Base-by-base conservation (phyloP, 2,888 invertebrate genomes). In the Eupithecia subumbrata region DNA sequence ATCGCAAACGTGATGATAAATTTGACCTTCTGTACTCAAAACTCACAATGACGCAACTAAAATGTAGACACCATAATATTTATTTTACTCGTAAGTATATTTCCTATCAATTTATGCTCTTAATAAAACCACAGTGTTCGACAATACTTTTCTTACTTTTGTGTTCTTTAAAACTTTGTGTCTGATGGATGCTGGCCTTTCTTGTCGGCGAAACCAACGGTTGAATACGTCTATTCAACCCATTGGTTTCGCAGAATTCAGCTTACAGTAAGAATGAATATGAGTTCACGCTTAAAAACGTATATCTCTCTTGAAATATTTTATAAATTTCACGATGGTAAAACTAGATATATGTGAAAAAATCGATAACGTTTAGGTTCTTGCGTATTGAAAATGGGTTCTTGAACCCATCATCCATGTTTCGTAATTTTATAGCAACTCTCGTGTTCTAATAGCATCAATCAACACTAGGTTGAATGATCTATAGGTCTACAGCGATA, bases 161-260 rank as follows among this genome's bases (percentile, higher is more conserved):
- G 25, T 60, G 1, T 60, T 60, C 60, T 22, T 25, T 60, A 25
- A 12, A 60, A 25, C 60, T 25, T 22, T 56, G 52, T n/a, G 12
- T n/a, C 12, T 60, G 60, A 60, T 25, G 60, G 60, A 60, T 14
- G 56, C 22, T 56, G 60, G 60, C 60, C 60, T 60, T 60, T 60
- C 60, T 60, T 60, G 60, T 60, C 60, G 12, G 60, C 22, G 52
- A 22, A n/a, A 56, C 22, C 22, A 22, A 56, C 11, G n/a, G 18
- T 2, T 48, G 48, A 9, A n/a, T 45, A 45, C 45, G 45, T 45
- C 16, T 45, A 45, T 45, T 45, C 45, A 45, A 45, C 45, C 45
- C 16, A 45, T 5, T 5, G 45, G 48, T 22, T 56, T 3, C 8
- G 3, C 22, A 22, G 52, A 56, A 56, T 56, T 52, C 11, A 22